Percentiles rank a stretch among this genome's conserved stretches.
Conservation (phyloP, 2,113 vertebrate species). For the Cyrtonyx montezumae region DNA sequence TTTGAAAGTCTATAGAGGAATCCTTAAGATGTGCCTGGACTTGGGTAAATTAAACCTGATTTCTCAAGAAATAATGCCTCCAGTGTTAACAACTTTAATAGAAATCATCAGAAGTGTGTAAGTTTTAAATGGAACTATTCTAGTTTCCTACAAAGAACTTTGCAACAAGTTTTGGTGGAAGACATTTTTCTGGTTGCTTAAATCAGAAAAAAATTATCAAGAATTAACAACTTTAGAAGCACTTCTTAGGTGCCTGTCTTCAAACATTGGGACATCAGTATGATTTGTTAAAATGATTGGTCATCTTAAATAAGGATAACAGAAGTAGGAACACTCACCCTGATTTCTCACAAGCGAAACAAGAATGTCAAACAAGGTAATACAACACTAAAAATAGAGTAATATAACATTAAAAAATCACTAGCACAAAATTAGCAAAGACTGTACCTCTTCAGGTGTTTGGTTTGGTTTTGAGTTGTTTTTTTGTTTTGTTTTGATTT, state of each 20-base stretch:
- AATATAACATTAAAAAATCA: background rate
- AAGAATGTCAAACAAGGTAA: background rate
- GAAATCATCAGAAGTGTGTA: background rate
- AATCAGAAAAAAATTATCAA: background rate
- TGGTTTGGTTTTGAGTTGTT: too few relatives aligned
- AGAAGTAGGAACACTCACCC: background rate
- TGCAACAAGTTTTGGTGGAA: background rate
- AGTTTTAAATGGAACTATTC: background rate
- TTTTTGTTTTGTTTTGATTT: background rate
- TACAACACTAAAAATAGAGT: background rate
- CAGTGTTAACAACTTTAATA: background rate
- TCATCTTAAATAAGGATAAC: background rate
- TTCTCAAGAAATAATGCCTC: background rate
- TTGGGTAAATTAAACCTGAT: background rate
- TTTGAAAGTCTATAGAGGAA: background rate
- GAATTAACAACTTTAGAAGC: background rate
- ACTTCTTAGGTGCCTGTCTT: background rate
- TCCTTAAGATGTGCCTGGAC: background rate
- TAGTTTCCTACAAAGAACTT: background rate
- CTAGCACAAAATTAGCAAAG: background rate
- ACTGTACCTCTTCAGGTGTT: background rate
- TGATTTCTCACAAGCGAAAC: background rate
- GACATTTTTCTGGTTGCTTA: background rate
- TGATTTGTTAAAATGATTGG: background rate
- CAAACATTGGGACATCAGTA: background rate